Conservation (phyloP, 2,113 vertebrate species). For the Formicarius rufipectus region DNA sequence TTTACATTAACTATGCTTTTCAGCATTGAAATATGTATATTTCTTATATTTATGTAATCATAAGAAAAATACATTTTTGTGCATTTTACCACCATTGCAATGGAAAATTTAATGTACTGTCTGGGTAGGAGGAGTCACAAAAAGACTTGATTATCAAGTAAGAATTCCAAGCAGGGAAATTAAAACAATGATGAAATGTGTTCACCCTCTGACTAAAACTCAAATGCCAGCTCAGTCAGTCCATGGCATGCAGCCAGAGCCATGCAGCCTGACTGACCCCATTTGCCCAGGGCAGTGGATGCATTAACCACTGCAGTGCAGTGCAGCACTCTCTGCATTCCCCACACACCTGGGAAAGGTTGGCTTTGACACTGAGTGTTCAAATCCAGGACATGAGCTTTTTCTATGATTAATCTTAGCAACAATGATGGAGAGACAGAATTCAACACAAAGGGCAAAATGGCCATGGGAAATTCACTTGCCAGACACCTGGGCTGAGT, state of each 20-base stretch:
- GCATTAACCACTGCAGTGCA: neutral
- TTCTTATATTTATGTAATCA: neutral
- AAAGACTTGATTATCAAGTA: neutral
- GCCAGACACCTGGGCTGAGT: neutral
- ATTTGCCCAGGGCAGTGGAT: neutral
- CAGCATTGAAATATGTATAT: neutral
- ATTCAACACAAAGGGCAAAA: neutral
- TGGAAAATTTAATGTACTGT: neutral
- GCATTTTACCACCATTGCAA: neutral
- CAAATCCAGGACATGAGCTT: neutral
- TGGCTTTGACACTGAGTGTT: neutral
- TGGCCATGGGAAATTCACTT: fast-evolving
- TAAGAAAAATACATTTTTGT: neutral
- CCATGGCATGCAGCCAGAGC: neutral
- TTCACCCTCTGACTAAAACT: neutral
- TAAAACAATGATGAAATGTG: neutral
- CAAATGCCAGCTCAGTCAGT: neutral
- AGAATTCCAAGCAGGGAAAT: constrained; percentile 10
- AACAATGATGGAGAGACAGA: neutral
- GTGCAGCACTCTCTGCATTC: neutral
- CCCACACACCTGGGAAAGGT: too few relatives aligned
- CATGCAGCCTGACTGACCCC: neutral
- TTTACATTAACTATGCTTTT: neutral
- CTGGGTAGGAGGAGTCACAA: neutral
- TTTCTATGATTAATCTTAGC: neutral